Conservation (phyloP, 2,113 vertebrate genomes). For the Eolophus roseicapilla region DNA sequence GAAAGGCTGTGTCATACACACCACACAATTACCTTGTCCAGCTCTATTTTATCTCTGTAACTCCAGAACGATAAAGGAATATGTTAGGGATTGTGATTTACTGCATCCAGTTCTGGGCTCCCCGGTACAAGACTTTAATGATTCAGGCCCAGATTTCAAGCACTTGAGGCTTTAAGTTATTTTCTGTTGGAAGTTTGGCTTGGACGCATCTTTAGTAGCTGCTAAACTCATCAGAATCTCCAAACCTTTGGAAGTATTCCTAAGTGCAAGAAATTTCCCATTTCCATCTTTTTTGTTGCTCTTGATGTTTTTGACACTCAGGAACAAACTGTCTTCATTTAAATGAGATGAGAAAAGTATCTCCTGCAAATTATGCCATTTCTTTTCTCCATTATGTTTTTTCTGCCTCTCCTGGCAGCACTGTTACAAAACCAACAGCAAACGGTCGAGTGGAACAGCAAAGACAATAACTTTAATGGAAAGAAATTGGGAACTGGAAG, state of each 20-base stretch:
- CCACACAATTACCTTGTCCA: background rate
- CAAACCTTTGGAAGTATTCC: conserved; percentile 48
- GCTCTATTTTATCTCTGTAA: background rate
- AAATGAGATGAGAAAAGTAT: conserved; percentile 73
- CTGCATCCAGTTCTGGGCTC: background rate
- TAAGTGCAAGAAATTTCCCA: conserved; percentile 42
- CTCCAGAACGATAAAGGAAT: background rate
- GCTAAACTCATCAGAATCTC: conserved; percentile 12
- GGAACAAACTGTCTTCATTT: conserved; percentile 78
- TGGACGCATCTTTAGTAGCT: conserved; percentile 6
- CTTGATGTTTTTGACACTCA: conserved; percentile 66
- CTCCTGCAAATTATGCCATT: conserved; percentile 75
- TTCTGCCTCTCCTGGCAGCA: conserved; percentile 60
- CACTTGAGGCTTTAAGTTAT: background rate
- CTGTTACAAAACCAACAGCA: conserved; percentile 68
- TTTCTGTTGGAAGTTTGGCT: conserved; percentile 2
- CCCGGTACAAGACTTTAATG: background rate
- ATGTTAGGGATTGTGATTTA: background rate
- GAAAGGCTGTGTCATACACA: background rate
- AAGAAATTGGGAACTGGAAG: conserved; percentile 72
- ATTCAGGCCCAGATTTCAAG: background rate
- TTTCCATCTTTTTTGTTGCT: conserved; percentile 66
- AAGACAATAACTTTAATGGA: conserved; percentile 79
- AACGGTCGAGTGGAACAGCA: conserved; percentile 68
- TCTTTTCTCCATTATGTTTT: conserved; percentile 73